A percentile compares a stretch with the other conserved stretches of the same genome.
Conservation (phyloP, 2,113 vertebrate genomes). For the Microtus ochrogaster region DNA sequence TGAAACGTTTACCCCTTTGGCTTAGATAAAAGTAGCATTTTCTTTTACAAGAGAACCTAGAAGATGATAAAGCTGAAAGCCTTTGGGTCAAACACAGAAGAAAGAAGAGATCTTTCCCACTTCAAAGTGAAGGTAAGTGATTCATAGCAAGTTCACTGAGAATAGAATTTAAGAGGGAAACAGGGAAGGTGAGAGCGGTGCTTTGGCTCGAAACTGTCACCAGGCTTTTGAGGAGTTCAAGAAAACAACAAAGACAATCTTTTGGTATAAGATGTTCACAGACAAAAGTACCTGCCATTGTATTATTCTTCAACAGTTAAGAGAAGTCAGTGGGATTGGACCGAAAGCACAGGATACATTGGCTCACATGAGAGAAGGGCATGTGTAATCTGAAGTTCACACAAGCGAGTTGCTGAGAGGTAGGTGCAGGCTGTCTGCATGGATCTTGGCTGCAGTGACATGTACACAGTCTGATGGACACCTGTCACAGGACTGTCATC, state of each 20-base stretch:
- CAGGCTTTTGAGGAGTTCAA: constrained; percentile 53
- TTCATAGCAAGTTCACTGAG: constrained; percentile 33
- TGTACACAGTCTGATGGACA: too few relatives aligned
- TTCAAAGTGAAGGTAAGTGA: neutral
- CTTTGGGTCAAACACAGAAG: neutral
- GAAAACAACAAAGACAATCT: neutral
- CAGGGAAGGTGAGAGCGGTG: constrained; percentile 41
- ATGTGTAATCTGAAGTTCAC: neutral
- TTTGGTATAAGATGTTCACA: constrained; percentile 45
- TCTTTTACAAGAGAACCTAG: neutral
- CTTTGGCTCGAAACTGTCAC: constrained; percentile 56
- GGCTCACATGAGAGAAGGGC: neutral
- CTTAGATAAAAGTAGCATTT: constrained; percentile 49
- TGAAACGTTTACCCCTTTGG: too few relatives aligned
- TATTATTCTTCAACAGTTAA: neutral
- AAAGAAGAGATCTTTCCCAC: neutral
- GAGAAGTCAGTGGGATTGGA: neutral
- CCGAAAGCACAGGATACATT: constrained; percentile 66
- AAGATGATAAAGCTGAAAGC: neutral
- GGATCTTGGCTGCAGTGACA: too few relatives aligned
- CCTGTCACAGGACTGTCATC: too few relatives aligned
- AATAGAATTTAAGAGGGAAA: neutral
- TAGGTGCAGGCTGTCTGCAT: neutral
- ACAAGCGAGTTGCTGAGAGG: neutral
- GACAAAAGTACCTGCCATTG: constrained; percentile 53